Base-by-base conservation (phyloP, 2,113 vertebrate genomes). In the Varanus salvator region DNA sequence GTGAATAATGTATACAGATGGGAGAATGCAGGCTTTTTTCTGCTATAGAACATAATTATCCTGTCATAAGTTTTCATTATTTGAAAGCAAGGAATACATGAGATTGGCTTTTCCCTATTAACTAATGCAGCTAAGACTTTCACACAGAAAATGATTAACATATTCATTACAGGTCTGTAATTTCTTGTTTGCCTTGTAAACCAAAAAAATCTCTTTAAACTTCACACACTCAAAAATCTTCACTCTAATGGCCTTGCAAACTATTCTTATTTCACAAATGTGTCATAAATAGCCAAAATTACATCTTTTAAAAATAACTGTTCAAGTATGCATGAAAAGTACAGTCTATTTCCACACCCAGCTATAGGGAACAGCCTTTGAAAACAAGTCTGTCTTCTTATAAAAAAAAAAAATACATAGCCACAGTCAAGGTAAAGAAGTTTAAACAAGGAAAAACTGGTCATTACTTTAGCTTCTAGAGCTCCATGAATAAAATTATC, bases 401-500 rank as follows among this genome's bases (percentile, higher is more conserved):
- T 80, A 57, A 50, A 38, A 68, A 50, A 38, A 68, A 48, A 44
- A 29, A 50, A 78, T 52, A 68, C 31, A 19, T 4, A 21, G 11
- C 6, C 38, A 64, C 48, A 44, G 54, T 8, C 5, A 44, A 52
- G 38, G 85, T 48, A 80, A 6, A 86, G 69, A 44, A 84, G 11
- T 0, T 84, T 8, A 6, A 1, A 88, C 38, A 31, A 77, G 87
- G 23, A 80, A 82, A 86, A 77, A 38, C 0, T 38, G 11, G 23
- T 50, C 34, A 93, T 94, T 95, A 95, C 94, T 94, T 86, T 50
- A 1, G 7, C 69, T 50, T 0, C 0, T 29, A 38, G 29, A 91
- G 25, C 66, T 92, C 93, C 95, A 95, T 95, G 92, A 93, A 92
- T 78, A 91, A 1, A 27, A 76, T 17, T 52, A 80, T 69, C 57